phyloP scores from a whole-genome alignment of 2,113 vertebrate genomes.

The Mormyrus iriodes region DNA sequence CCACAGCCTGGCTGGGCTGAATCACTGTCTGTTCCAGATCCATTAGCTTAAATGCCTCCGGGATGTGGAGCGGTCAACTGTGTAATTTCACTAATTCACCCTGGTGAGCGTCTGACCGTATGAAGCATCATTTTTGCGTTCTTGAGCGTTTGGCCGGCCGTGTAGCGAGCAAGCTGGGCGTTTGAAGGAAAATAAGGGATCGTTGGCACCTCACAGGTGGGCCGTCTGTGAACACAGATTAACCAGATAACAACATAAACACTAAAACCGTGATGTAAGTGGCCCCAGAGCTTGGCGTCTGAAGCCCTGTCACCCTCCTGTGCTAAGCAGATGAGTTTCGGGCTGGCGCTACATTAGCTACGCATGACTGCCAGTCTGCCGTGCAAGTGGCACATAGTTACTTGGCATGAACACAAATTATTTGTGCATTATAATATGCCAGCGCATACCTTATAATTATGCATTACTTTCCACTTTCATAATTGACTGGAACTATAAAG shows the following conservation, averaged over 20 bases:
- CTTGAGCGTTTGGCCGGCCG: background rate
- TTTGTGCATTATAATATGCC: constrained; percentile 93
- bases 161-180: background rate
- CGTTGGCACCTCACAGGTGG: background rate
- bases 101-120: constrained; percentile 10
- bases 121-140: background rate
- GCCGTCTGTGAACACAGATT: background rate
- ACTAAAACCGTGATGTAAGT: background rate
- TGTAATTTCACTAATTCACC: constrained; percentile 5
- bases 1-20: background rate
- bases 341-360: constrained; percentile 43
- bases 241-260: background rate
- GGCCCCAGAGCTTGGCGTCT: background rate
- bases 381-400: constrained; percentile 47
- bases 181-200: background rate
- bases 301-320: background rate
- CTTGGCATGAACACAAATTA: constrained; percentile 83
- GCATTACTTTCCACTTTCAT: constrained; percentile 94
- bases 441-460: constrained; percentile 94
- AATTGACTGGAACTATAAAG: constrained; percentile 99
- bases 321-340: background rate
- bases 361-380: constrained; percentile 56
- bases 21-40: background rate
- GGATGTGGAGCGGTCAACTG: background rate
- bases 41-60: background rate